Percentiles rank a stretch among this genome's conserved stretches.
phyloP scores from a whole-genome alignment of 2,888 invertebrate species.

The Brachypalpus laphriformis region DNA sequence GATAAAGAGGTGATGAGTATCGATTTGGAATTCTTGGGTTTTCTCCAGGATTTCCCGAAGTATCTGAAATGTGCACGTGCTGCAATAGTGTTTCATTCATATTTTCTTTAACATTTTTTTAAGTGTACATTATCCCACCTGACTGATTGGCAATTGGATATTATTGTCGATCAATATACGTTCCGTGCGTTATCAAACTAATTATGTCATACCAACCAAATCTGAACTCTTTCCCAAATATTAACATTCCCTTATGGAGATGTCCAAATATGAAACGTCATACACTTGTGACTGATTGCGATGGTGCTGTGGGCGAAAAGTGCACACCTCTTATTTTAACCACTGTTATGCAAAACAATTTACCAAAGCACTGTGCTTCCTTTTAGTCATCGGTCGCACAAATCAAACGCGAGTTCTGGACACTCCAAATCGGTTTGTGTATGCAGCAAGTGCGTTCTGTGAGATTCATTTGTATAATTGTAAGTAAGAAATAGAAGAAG shows the following conservation, averaged over 20 bases:
- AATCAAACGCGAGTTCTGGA: conserved; percentile 38
- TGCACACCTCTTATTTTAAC: conserved; percentile 33
- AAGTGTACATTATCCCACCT: conserved; percentile 19
- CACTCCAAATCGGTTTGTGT: conserved; percentile 52
- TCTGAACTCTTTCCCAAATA: conserved; percentile 25
- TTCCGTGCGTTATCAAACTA: conserved; percentile 37
- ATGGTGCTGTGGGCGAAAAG: background rate
- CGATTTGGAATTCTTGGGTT: too few relatives aligned
- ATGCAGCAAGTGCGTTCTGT: conserved; percentile 68
- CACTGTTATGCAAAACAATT: conserved; percentile 59
- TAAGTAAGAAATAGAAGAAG: conserved; percentile 26
- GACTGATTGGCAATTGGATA: conserved; percentile 62
- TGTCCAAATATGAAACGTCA: conserved; percentile 41
- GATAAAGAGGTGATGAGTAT: too few relatives aligned
- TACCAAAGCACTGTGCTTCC: conserved; percentile 50
- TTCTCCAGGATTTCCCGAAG: too few relatives aligned
- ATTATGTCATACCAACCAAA: conserved; percentile 61
- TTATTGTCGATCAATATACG: conserved; percentile 60
- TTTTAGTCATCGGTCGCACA: conserved; percentile 39
- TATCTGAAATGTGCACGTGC: too few relatives aligned
- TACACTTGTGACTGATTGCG: conserved; percentile 30
- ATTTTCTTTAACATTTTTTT: background rate
- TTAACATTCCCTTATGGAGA: conserved; percentile 49
- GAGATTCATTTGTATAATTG: conserved; percentile 56
- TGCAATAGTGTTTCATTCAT: too few relatives aligned